These are phyloP conservation scores for Microdon myrmicae DNA, from an alignment of 2,888 invertebrate genomes.

Conservation along the genomic window DNA sequence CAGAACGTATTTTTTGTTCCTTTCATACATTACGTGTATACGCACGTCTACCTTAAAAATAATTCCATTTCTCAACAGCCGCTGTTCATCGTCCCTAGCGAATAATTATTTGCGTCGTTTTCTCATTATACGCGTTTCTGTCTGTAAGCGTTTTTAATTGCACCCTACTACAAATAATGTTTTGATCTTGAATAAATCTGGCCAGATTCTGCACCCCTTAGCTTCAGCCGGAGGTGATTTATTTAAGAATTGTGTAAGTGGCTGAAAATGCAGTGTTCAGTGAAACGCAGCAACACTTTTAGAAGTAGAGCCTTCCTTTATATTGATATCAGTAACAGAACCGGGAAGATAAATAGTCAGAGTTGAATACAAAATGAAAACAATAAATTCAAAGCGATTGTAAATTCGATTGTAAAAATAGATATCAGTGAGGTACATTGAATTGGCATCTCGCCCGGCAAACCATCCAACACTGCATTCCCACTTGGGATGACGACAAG, in stretches of 20 bases:
- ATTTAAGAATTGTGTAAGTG: conserved; percentile 14
- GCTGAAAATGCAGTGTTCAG: conserved; percentile 4
- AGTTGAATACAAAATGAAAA: conserved; percentile 12
- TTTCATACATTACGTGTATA: conserved; percentile 20
- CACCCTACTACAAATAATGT: conserved; percentile 46
- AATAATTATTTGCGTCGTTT: too few species aligned
- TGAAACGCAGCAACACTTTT: conserved; percentile 17
- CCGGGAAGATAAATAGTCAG: conserved; percentile 1
- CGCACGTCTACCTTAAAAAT: conserved; percentile 48
- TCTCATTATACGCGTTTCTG: too few species aligned
- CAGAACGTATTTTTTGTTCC: conserved; percentile 14
- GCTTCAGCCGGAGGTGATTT: conserved; percentile 5
- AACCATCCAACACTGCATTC: conserved; percentile 40
- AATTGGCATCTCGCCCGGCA: conserved; percentile 46
- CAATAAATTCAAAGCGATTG: conserved; percentile 47
- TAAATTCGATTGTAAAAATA: conserved; percentile 52
- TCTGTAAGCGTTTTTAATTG: too few species aligned
- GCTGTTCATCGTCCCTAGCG: too few species aligned
- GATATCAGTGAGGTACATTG: conserved; percentile 44
- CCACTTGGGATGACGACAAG: conserved; percentile 12
- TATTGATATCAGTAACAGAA: conserved; percentile 19
- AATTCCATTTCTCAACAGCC: conserved; percentile 27
- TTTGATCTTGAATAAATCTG: conserved; percentile 51
- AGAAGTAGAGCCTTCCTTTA: conserved; percentile 2
- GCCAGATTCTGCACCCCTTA: not conserved